Base-by-base conservation (phyloP, 2,797 vertebrate species). In the Sebastes reedi region DNA sequence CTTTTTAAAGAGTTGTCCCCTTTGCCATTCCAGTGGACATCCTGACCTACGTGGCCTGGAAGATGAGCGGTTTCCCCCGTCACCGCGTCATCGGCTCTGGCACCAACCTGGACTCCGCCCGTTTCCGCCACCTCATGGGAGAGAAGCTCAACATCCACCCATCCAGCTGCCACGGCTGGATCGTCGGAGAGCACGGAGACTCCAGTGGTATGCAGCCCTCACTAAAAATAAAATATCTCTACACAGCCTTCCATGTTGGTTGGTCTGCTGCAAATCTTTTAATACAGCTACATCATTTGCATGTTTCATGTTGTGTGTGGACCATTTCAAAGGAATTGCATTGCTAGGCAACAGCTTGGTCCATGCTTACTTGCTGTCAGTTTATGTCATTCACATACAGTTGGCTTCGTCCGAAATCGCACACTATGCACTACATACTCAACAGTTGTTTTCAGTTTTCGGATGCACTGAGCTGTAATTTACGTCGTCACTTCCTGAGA, bases 41-140 rank as follows among this genome's bases (percentile, higher is more conserved):
- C 92, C 90, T 99, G 95, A 99, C 98, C 83, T 99, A 99, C 0
- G 98, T 99, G 92, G 97, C 99, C 68, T 99, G 98, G 99, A 99
- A 99, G 93, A 96, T 99, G 91, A 99, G 98, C 1, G 99, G 98
- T 36, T 97, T 99, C 92, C 99, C 98, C 64, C 97, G 97, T 81
- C 95, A 98, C 92, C 97, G 98, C 1, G 97, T 99, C 68, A 97
- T 99, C 8, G 98, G 99, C 75, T 99, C 98, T 0, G 98, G 98
- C 85, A 99, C 98, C 82, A 99, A 99, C 77, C 94, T 99, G 93
- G 98, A 99, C 90, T 99, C 98, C 0, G 98, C 98, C 59, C 97
- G 98, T 70, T 99, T 99, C 96, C 98, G 98, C 79, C 96, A 96
- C 91, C 94, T 99, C 46, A 99, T 99, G 97, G 97, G 96, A 27